Conservation (phyloP, 2,888 invertebrate genomes). For the Rutpela maculata region DNA sequence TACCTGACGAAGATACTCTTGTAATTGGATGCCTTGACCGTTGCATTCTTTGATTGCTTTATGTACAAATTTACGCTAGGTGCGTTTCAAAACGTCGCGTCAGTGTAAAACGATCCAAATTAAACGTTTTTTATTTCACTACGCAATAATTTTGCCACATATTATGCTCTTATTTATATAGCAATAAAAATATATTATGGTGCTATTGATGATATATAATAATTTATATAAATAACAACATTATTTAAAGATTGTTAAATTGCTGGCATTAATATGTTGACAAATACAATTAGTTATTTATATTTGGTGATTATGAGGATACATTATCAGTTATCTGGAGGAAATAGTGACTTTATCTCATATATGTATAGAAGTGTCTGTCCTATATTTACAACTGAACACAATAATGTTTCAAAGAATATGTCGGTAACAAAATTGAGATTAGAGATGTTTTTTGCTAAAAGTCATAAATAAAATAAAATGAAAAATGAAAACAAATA, state of each 20-base stretch:
- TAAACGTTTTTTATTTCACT: conserved; percentile 37
- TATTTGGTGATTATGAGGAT: not conserved
- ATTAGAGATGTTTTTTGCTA: no score
- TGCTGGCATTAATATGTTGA: not conserved
- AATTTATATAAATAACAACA: not conserved
- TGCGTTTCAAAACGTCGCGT: conserved; percentile 33
- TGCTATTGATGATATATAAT: not conserved
- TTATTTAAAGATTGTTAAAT: not conserved
- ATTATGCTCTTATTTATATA: not conserved
- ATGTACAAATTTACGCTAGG: conserved; percentile 30
- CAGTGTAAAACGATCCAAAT: conserved; percentile 42
- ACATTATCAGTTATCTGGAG: not conserved
- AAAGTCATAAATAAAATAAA: no score
- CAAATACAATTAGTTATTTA: not conserved
- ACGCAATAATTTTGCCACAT: conserved; percentile 22
- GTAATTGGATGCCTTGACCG: not conserved
- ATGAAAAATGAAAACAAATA: no score
- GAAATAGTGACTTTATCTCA: no score
- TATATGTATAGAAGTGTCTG: no score
- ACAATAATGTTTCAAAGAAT: no score
- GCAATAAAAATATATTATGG: not conserved
- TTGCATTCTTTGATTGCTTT: conserved; percentile 1
- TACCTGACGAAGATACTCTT: not conserved
- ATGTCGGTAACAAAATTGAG: no score
- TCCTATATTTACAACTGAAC: no score